Evolutionary conservation across 2,797 vertebrate genomes (phyloP).

Genomic region (Hephaestus fuliginosus): DNA sequence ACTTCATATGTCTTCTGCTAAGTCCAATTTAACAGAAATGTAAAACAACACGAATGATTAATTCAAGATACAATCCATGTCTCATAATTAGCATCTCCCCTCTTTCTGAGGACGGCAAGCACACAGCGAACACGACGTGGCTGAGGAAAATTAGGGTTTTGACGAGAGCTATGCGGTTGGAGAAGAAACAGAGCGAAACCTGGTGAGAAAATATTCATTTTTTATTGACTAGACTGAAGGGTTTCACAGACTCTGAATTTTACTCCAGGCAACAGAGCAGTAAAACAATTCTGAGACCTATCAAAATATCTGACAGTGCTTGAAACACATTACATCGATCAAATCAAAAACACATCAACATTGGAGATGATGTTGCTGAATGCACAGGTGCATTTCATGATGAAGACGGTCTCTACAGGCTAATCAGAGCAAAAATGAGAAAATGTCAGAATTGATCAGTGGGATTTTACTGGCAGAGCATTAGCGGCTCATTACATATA

Average conservation of each 20-base stretch:
- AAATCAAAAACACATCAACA: conserved; percentile 45
- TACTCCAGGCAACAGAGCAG: conserved; percentile 56
- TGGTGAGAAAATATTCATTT: conserved; percentile 63
- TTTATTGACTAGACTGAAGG: conserved; percentile 61
- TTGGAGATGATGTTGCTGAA: conserved; percentile 35
- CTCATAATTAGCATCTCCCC: conserved; percentile 64
- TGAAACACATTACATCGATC: conserved; percentile 43
- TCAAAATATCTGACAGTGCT: conserved; percentile 52
- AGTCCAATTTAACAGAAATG: conserved; percentile 53
- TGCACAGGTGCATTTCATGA: conserved; percentile 30
- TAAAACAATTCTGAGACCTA: conserved; percentile 50
- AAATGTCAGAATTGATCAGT: conserved; percentile 75
- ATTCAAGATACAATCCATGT: conserved; percentile 66
- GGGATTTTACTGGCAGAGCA: conserved; percentile 53
- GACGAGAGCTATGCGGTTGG: conserved; percentile 56
- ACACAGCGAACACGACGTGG: conserved; percentile 46
- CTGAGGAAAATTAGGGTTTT: conserved; percentile 58
- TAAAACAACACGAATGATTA: conserved; percentile 60
- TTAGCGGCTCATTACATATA: conserved; percentile 79
- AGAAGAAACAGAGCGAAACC: conserved; percentile 36
- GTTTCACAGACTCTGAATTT: conserved; percentile 47
- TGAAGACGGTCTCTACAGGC: conserved; percentile 17
- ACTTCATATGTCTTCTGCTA: conserved; percentile 34
- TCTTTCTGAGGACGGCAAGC: conserved; percentile 45
- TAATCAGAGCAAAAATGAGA: conserved; percentile 53